These are phyloP conservation scores for Nysson spinosus DNA, from an alignment of 2,888 invertebrate species.

Conservation along the genomic window DNA sequence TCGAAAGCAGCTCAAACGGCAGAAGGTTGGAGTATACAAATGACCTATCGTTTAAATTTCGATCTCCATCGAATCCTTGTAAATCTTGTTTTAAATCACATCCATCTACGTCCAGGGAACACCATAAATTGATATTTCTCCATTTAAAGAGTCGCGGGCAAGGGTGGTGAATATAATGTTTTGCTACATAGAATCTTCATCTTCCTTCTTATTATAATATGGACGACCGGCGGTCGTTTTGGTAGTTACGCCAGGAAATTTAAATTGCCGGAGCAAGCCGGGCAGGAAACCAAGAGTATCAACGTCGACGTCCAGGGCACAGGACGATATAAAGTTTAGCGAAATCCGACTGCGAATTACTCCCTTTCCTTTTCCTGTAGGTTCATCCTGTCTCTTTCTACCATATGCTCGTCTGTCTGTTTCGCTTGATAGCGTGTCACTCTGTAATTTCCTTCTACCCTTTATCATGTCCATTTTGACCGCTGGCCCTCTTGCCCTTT, in stretches of 20 bases:
- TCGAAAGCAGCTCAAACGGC: too few species aligned
- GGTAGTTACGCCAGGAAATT: slow-evolving; percentile 31
- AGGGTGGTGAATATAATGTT: too few species aligned
- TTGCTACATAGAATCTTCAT: not conserved
- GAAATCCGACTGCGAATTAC: slow-evolving; percentile 30
- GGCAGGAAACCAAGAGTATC: slow-evolving; percentile 27
- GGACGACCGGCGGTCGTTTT: not conserved
- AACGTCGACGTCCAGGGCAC: slow-evolving; percentile 22
- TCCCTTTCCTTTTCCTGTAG: slow-evolving; percentile 32
- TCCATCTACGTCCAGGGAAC: too few species aligned
- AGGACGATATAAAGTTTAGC: slow-evolving; percentile 35
- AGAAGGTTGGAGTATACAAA: too few species aligned
- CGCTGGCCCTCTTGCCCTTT: not conserved
- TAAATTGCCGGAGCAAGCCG: slow-evolving; percentile 20
- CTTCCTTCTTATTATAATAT: not conserved
- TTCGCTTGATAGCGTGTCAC: slow-evolving; percentile 1
- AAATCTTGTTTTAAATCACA: not conserved
- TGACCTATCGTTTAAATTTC: too few species aligned
- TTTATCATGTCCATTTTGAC: not conserved
- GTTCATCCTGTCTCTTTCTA: slow-evolving; percentile 3
- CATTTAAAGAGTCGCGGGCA: not conserved
- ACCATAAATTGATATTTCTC: too few species aligned
- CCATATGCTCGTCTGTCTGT: not conserved
- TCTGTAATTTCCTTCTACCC: slow-evolving; percentile 10
- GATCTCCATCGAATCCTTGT: too few species aligned